Conservation (phyloP, 1,140 invertebrate species). For the Delia radicum region DNA sequence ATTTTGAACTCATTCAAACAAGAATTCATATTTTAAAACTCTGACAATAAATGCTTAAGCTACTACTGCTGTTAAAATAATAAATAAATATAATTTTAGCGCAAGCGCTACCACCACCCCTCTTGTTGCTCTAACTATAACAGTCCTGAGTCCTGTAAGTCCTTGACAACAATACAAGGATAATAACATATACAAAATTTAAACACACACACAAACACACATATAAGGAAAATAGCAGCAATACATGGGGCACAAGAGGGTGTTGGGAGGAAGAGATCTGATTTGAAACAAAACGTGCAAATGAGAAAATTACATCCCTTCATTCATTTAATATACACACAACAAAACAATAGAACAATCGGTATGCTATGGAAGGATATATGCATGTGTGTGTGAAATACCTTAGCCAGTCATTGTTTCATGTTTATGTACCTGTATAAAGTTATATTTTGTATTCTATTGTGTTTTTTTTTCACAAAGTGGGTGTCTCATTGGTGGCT, state of each 20-base stretch:
- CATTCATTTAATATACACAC: constrained; percentile 44
- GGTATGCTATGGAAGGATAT: not conserved
- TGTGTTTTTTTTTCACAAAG: not conserved
- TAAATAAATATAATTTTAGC: constrained; percentile 38
- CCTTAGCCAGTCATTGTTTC: constrained; percentile 9
- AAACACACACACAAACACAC: not conserved
- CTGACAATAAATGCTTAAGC: no score
- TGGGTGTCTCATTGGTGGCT: constrained; percentile 18
- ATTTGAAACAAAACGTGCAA: constrained; percentile 46
- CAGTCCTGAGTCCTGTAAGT: not conserved
- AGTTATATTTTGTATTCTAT: not conserved
- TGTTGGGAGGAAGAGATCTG: no score
- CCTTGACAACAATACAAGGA: constrained; percentile 14
- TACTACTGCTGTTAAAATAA: constrained; percentile 31
- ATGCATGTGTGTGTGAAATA: not conserved
- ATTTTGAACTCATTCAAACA: no score
- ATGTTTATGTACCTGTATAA: constrained; percentile 4
- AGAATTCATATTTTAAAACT: no score
- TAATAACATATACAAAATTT: not conserved
- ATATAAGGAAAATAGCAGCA: not conserved
- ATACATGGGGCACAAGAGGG: not conserved
- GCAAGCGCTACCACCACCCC: constrained; percentile 31
- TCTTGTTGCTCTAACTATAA: constrained; percentile 7
- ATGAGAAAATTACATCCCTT: constrained; percentile 57
- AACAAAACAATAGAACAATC: constrained; percentile 6